Evolutionary conservation across 2,113 vertebrate species (phyloP), one percentile per base, ranked within the genome.

Genomic region (Lates calcarifer): DNA sequence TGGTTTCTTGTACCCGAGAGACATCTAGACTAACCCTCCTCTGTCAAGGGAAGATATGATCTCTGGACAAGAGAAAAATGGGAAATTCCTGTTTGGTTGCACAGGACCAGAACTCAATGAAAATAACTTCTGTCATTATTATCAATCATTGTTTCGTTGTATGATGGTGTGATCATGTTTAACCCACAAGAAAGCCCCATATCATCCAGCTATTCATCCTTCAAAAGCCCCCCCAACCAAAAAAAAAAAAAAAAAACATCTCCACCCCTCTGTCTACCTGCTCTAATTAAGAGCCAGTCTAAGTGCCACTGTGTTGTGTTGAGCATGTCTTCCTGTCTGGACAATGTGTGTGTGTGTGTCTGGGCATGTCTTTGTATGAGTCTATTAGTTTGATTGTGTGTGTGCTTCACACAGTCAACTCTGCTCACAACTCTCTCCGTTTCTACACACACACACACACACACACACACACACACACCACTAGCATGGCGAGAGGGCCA

Each of bases 201-300:
- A 61, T 86, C 33, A 10, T 78, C 65, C n/a, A 11, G 47, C 43
- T 62, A 78, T 31, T 77, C 78, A 68, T 67, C 45, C 45, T 73
- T 77, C 53, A 82, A 70, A 88, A 74, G 68, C 24, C 71, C 39
- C 47, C 66, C 56, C n/a, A 68, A 31, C 53, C 66, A 70, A 76
- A n/a, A n/a, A 33, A 33, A 33, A 33, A 33, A 33, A 33, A 33
- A 33, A 33, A 41, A 41, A 71, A 74, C 74, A 67, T 79, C 61
- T 66, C 81, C 70, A 37, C 73, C 79, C 74, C 82, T 78, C 45
- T 62, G 82, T 83, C 79, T 88, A 84, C 76, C 81, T 78, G 74
- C 31, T 75, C 20, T 65, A 77, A 84, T 81, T 45, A 77, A 67
- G 47, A 73, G 61, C 18, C 53, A 8, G 60, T 53, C 43, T 53